These are phyloP conservation scores for Periophthalmodon schlosseri DNA, from an alignment of 2,113 vertebrate species.

Conservation along the genomic window DNA sequence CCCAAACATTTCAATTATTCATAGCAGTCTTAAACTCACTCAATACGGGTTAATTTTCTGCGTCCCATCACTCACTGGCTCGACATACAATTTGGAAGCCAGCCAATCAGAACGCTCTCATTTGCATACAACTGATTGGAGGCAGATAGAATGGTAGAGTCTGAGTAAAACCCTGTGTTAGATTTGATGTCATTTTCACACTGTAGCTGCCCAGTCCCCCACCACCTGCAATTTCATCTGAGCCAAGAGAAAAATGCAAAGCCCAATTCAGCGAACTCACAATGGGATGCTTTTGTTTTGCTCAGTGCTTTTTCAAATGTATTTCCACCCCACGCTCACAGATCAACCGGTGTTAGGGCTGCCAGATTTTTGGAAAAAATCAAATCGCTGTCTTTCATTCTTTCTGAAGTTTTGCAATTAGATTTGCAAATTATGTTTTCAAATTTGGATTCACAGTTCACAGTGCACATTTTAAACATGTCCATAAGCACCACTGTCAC, in stretches of 20 bases:
- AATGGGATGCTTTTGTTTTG: not conserved
- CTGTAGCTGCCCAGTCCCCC: not conserved
- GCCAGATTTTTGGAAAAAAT: no score
- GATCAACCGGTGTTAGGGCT: not conserved
- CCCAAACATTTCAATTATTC: slow-evolving; percentile 56
- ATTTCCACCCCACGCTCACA: not conserved
- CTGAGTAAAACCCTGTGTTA: slow-evolving; percentile 4
- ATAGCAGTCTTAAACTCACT: slow-evolving; percentile 50
- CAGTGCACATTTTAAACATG: no score
- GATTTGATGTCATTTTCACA: slow-evolving; percentile 20
- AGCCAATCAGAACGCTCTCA: not conserved
- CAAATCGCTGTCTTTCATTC: not conserved
- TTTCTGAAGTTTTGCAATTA: not conserved
- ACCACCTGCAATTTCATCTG: slow-evolving; percentile 6
- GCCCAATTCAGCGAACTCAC: not conserved
- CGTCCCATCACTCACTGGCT: slow-evolving; percentile 19
- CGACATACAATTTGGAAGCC: slow-evolving; percentile 6
- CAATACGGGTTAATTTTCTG: slow-evolving; percentile 36
- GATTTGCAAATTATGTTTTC: no score
- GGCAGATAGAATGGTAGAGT: not conserved
- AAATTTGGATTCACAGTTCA: no score
- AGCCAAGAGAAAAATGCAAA: slow-evolving; percentile 7
- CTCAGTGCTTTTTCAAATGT: not conserved
- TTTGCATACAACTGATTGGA: not conserved
- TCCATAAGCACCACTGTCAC: no score